Percentiles rank a stretch among this genome's conserved stretches.
These are phyloP conservation scores for Metalampra italica DNA, from an alignment of 2,888 invertebrate genomes.

Conservation along the genomic window DNA sequence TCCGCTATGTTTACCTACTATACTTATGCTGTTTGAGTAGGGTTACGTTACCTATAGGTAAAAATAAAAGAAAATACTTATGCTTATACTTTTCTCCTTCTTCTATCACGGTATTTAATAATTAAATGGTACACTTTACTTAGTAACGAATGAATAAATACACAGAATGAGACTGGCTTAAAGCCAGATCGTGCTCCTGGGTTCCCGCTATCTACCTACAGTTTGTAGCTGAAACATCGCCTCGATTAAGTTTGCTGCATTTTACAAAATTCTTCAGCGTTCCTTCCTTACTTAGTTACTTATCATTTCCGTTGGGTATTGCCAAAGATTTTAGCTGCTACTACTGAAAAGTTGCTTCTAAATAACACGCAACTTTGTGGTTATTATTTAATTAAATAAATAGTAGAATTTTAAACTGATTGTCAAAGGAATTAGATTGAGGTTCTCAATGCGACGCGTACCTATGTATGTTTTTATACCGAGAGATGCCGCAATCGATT, in stretches of 20 bases:
- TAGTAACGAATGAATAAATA: conserved; percentile 6
- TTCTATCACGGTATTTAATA: no score
- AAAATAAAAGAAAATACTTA: no score
- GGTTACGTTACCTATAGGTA: neutral
- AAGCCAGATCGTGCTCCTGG: conserved; percentile 17
- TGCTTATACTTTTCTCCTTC: no score
- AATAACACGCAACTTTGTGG: no score
- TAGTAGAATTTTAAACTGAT: no score
- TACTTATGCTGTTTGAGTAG: neutral
- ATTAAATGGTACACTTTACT: no score
- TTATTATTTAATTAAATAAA: no score
- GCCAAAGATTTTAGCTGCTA: neutral
- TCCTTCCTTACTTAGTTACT: conserved; percentile 1
- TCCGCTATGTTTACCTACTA: neutral
- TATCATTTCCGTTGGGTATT: neutral
- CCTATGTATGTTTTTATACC: no score
- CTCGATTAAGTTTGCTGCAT: conserved; percentile 18
- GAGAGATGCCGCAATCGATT: no score
- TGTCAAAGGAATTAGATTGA: no score
- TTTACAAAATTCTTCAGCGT: conserved; percentile 2
- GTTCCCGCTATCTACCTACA: conserved; percentile 1
- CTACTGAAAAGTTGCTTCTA: neutral
- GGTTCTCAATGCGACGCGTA: no score
- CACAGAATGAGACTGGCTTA: conserved; percentile 22
- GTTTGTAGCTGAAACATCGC: conserved; percentile 10